Evolutionary conservation across 1,140 invertebrate genomes (phyloP), one percentile per base, ranked within the genome.

Genomic region (Drosophila paulistorum): DNA sequence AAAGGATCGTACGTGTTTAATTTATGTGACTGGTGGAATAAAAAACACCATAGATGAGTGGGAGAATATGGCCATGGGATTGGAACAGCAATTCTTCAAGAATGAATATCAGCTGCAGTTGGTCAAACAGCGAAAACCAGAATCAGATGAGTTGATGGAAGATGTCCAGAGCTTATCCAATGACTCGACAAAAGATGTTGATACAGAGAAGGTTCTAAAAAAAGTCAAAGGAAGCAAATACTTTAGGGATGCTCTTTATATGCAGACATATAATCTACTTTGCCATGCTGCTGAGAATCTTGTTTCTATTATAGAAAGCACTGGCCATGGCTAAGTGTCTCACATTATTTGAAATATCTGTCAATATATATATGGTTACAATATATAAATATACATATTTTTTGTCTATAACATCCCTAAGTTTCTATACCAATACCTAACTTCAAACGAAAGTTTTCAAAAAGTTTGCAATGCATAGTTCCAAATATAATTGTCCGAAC

Each of bases 291-390:
- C 63, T 7, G 90, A 91, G 62, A 73, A 91, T 45, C 75, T 91
- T 45, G 84, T 89, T 0, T 89, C 85, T 14, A 81, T 90, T 20
- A 91, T 91, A 26, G 85, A 91, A 62, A 90, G 85, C 57, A 82
- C 83, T 51, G 17, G 26, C 0, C 65, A 61, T 62, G 51, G 45
- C 23, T 60, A 39, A 65, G 13, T 20, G 33, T 20, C 30, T 30
- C 13, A 11, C 7, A 23, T 3, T 9, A 10, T 51, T 51, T 51
- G 45, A 51, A 9, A 51, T 51, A 20, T 5, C 20, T 51, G 45
- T 51, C 45, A 51, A 51, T 51, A 51, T 48, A 51, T 48, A 48
- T 51, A 1, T 17, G 9, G 20, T 17, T 23, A 51, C 10, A 20
- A 7, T 14, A 10, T 13, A 39, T 39, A 35, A 26, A 65, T 33